phyloP scores from a whole-genome alignment of 2,797 vertebrate species.

The Pipistrellus pygmaeus region DNA sequence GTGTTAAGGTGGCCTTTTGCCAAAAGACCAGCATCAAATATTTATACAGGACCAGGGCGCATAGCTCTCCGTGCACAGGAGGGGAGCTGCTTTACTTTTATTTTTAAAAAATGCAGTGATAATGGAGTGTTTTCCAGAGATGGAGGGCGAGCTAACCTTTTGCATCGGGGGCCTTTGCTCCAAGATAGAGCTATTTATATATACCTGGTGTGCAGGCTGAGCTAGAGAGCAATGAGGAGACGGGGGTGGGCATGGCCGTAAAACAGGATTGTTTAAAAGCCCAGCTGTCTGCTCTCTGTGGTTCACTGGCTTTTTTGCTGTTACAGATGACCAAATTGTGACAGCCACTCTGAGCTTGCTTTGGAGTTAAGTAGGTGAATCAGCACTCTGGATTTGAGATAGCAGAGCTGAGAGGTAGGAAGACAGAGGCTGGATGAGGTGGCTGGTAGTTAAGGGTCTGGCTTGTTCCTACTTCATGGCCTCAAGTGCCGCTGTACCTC shows the following conservation, averaged over 20 bases:
- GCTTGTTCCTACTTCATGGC: background rate
- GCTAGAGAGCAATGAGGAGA: slow-evolving; percentile 54
- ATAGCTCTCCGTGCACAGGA: slow-evolving; percentile 87
- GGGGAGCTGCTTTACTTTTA: slow-evolving; percentile 86
- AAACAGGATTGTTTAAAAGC: slow-evolving; percentile 67
- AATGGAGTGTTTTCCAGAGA: slow-evolving; percentile 85
- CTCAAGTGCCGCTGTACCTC: background rate
- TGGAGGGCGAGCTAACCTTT: slow-evolving; percentile 84
- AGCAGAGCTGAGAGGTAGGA: background rate
- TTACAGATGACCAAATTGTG: slow-evolving; percentile 76
- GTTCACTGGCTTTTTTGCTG: slow-evolving; percentile 63
- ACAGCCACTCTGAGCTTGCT: slow-evolving; percentile 66
- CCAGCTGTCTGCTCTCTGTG: slow-evolving; percentile 57
- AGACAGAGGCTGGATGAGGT: background rate
- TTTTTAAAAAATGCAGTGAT: slow-evolving; percentile 87
- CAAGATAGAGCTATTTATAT: slow-evolving; percentile 61
- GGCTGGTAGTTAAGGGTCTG: background rate
- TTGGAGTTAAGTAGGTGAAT: slow-evolving; percentile 53
- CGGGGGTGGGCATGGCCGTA: background rate
- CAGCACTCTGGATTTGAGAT: background rate
- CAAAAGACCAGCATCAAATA: slow-evolving; percentile 88
- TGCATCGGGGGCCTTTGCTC: slow-evolving; percentile 51
- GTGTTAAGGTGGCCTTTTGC: slow-evolving; percentile 88
- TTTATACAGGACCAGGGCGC: slow-evolving; percentile 86
- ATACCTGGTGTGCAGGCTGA: slow-evolving; percentile 38